Evolutionary conservation across 2,797 vertebrate genomes (phyloP).

Genomic region (Cephalopachus bancanus): DNA sequence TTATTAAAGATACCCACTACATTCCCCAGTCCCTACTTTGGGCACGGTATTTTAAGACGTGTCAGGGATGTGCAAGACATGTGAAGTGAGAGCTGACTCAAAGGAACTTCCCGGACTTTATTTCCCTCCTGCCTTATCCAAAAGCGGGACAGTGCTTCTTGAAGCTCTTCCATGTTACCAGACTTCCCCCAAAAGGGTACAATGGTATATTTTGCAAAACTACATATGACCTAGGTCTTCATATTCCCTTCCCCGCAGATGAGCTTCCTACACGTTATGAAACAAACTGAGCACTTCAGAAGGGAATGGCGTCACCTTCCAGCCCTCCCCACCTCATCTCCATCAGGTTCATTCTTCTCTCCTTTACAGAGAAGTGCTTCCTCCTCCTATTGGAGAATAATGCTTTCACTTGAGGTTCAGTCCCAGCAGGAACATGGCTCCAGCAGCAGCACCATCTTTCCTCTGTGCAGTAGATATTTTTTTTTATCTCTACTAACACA

Average conservation of each 20-base stretch:
- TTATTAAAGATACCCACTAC: neutral
- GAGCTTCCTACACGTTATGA: neutral
- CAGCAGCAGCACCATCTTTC: neutral
- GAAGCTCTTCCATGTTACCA: neutral
- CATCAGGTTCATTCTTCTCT: accelerated
- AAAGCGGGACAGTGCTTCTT: neutral
- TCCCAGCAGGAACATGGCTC: neutral
- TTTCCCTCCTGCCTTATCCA: neutral
- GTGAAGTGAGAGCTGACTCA: neutral
- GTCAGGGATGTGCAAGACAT: neutral
- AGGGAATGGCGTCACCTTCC: neutral
- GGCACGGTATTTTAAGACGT: neutral
- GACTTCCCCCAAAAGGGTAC: neutral
- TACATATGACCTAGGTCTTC: neutral
- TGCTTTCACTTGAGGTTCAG: neutral
- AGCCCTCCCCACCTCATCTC: neutral
- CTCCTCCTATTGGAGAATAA: neutral
- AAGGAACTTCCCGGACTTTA: neutral
- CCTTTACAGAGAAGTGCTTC: neutral
- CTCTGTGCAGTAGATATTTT: accelerated
- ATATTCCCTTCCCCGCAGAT: neutral
- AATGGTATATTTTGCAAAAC: neutral
- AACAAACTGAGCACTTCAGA: neutral
- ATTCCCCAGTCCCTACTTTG: neutral
- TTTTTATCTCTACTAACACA: neutral